A percentile compares a stretch with the other conserved stretches of the same genome.
Conservation (phyloP, 2,888 invertebrate genomes). For the Acleris literana region DNA sequence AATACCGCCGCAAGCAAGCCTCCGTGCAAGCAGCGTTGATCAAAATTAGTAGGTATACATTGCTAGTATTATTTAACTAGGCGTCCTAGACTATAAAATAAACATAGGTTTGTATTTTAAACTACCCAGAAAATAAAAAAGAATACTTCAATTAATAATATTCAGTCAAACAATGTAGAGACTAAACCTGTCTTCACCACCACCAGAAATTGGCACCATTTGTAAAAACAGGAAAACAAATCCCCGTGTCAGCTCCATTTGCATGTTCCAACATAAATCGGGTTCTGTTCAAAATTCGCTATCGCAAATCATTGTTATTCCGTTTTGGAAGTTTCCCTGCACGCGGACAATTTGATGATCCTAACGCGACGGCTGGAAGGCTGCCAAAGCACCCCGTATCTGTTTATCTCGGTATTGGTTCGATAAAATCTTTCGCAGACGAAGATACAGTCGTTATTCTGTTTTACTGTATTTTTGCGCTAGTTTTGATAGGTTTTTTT, state of each 20-base stretch:
- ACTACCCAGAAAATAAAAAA: not conserved
- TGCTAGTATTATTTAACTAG: no score
- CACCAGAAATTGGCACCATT: slow-evolving; percentile 15
- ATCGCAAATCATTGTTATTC: slow-evolving; percentile 20
- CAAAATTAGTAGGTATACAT: no score
- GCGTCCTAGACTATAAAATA: no score
- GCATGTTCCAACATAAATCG: slow-evolving; percentile 9
- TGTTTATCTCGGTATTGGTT: slow-evolving; percentile 30
- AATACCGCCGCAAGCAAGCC: no score
- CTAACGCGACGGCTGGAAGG: slow-evolving; percentile 24
- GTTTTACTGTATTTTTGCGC: not conserved
- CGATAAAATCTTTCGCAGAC: slow-evolving; percentile 13
- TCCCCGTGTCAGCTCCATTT: slow-evolving; percentile 16
- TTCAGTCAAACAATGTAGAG: not conserved
- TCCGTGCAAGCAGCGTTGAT: no score
- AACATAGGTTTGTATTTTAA: not conserved
- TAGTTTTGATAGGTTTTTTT: not conserved
- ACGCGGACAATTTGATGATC: slow-evolving; percentile 30
- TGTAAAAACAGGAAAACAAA: slow-evolving; percentile 11
- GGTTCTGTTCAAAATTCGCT: slow-evolving; percentile 18
- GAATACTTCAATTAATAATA: not conserved
- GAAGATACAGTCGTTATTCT: slow-evolving; percentile 1
- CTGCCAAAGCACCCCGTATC: slow-evolving; percentile 28
- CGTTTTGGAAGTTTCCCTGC: slow-evolving; percentile 2
- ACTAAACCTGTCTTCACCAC: slow-evolving; percentile 8